phyloP scores from a whole-genome alignment of 2,888 invertebrate genomes.

The Drosophila flavopinicola region DNA sequence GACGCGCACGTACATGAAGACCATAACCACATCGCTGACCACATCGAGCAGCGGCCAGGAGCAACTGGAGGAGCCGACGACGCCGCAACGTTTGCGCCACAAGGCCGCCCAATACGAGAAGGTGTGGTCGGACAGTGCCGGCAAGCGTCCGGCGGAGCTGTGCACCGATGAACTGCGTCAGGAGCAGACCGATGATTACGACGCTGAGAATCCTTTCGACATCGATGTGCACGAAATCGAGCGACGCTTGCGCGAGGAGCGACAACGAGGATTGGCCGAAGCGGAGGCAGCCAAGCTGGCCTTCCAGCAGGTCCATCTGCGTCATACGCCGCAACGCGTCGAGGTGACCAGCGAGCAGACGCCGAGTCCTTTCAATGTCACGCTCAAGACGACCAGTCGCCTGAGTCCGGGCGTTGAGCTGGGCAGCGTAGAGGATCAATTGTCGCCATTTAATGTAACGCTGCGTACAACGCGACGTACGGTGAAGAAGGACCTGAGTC shows the following conservation, averaged over 20 bases:
- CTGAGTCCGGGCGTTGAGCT: constrained; percentile 69
- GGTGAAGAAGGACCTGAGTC: constrained; percentile 54
- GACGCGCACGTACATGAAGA: constrained; percentile 76
- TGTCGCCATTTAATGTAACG: constrained; percentile 80
- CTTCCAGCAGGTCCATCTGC: constrained; percentile 87
- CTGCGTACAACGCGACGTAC: constrained; percentile 69
- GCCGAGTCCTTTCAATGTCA: constrained; percentile 83
- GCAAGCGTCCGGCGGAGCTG: constrained; percentile 77
- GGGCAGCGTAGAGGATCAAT: constrained; percentile 66
- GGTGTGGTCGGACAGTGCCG: constrained; percentile 87
- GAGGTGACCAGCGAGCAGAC: constrained; percentile 75
- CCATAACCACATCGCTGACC: constrained; percentile 73
- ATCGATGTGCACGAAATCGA: constrained; percentile 87
- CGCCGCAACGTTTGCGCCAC: constrained; percentile 87
- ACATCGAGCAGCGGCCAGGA: constrained; percentile 58
- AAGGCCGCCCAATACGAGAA: constrained; percentile 92
- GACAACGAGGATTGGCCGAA: constrained; percentile 85
- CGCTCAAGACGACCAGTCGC: constrained; percentile 85
- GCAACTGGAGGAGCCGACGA: constrained; percentile 35
- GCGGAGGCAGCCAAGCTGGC: constrained; percentile 84
- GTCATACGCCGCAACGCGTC: constrained; percentile 86
- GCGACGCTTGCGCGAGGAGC: constrained; percentile 86
- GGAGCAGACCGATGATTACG: constrained; percentile 62
- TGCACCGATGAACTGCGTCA: constrained; percentile 73
- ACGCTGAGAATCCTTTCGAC: constrained; percentile 80